Base-by-base conservation (phyloP, 2,888 invertebrate genomes). In the Clepsis dumicolana region DNA sequence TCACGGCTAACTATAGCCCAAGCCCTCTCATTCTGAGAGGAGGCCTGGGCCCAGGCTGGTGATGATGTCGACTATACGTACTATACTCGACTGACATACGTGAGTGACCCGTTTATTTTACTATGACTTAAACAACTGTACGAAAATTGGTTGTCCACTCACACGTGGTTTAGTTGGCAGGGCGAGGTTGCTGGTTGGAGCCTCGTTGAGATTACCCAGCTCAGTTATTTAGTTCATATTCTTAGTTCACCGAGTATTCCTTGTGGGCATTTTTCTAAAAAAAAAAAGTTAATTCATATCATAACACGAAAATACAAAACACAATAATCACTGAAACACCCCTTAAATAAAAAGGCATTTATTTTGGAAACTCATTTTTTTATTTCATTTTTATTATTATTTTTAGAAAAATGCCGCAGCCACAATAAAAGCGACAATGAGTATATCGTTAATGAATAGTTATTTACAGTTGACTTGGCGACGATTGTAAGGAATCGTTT, bases 391-490 rank as follows among this genome's bases (percentile, higher is more conserved):
- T 48, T 48, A 16, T n/a, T 18, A n/a, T 21, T 3, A 21, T 48
- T 48, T 24, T 48, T 48, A 48, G 48, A 48, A 48, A 48, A 48
- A 48, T 21, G 48, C 48, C 21, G 32, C 14, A n/a, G 32, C 12
- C 5, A 52, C n/a, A 52, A 50, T 41, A 60, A 60, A 60, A 63
- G 50, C 67, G 21, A 60, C 27, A 48, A 24, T 18, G 54, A 48
- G 61, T 50, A 50, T 38, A 48, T 64, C 27, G 50, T 48, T 57
- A 63, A 67, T 50, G 38, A 29, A 67, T 57, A 67, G 50, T 57
- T 67, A 67, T 67, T 29, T 67, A 63, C 57, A 67, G 35, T 54
- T 54, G 66, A 56, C 61, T 62, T 62, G 54, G 56, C 56, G 61
- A 38, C 44, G 35, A 38, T 63, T 41, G 41, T 14, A 32, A 48